Evolutionary conservation across 64 coral and sea anemone species (phyloP).

Genomic region (Actinia equina): DNA sequence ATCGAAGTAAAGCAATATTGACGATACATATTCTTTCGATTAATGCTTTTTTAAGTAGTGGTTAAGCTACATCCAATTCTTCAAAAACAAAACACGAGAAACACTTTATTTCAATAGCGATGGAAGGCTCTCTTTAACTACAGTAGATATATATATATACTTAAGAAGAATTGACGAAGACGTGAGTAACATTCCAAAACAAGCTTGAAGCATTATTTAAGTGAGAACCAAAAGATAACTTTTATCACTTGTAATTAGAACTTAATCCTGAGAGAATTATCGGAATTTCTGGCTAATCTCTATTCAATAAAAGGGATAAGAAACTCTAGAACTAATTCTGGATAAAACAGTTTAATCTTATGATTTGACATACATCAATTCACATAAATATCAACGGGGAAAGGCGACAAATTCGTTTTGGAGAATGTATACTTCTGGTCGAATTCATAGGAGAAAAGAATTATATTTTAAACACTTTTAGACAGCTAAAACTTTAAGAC

Average conservation of each 20-base stretch:
- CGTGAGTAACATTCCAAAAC: neutral
- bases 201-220: neutral
- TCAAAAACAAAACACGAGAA: too few species aligned
- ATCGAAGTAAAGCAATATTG: too few species aligned
- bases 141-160: neutral
- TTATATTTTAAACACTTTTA: neutral
- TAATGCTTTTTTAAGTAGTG: too few species aligned
- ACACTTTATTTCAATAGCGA: too few species aligned
- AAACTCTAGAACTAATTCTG: neutral
- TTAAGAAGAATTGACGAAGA: neutral
- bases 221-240: neutral
- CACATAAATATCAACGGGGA: neutral
- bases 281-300: constrained; percentile 5
- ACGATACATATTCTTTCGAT: too few species aligned
- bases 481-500: neutral
- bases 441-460: neutral
- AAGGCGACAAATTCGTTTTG: neutral
- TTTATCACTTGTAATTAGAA: neutral
- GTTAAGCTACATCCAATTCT: too few species aligned
- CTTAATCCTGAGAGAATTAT: neutral
- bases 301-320: constrained; percentile 2
- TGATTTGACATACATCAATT: constrained; percentile 4
- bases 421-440: neutral
- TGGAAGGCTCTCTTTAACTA: too few species aligned
- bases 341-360: constrained; percentile 7